Base-by-base conservation (phyloP, 2,797 vertebrate genomes). In the Syngnathus acus region DNA sequence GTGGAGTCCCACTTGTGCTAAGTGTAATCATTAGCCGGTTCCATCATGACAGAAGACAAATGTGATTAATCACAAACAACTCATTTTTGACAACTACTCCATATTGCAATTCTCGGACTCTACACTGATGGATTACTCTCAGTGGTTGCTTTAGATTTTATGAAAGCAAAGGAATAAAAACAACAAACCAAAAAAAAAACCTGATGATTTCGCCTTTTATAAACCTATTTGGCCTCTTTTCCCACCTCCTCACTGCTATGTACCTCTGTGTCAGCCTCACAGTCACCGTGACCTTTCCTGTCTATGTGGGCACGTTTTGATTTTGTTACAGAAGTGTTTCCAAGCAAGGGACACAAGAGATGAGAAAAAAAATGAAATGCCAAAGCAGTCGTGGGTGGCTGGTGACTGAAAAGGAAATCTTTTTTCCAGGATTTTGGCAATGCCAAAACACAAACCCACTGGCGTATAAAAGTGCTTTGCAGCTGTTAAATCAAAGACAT, bases 61-160 rank as follows among this genome's bases (percentile, higher is more conserved):
- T 72, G 72, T 87, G 85, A 88, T 89, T 82, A 77, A 89, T 88
- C 79, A 83, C 68, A 64, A 82, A 53, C 84, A 67, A 71, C 86
- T 83, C 79, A 75, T 80, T 87, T 84, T 75, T 83, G 87, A 83
- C 86, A 83, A 75, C 78, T 68, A 40, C 57, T 5, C 23, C 59
- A 75, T 74, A 74, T 64, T 70, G 60, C 62, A 73, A 70, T 66
- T 39, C 62, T 68, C 69, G 54, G 65, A 58, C 62, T 42, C 64
- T 74, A 66, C 61, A 50, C 50, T 48, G 23, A 51, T 51, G 43
- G 57, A 62, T 26, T 1, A 47, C 68, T 72, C 74, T 10, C 57
- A 53, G 5, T 23, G 64, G 71, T 3, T 17, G 16, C 26, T 39
- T 59, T 3, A 26, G 43, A 26, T 45, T 45, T 45, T 1, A 62